Percentiles rank a stretch among this genome's conserved stretches.
phyloP scores from a whole-genome alignment of 2,797 vertebrate species.

The Molossus molossus region DNA sequence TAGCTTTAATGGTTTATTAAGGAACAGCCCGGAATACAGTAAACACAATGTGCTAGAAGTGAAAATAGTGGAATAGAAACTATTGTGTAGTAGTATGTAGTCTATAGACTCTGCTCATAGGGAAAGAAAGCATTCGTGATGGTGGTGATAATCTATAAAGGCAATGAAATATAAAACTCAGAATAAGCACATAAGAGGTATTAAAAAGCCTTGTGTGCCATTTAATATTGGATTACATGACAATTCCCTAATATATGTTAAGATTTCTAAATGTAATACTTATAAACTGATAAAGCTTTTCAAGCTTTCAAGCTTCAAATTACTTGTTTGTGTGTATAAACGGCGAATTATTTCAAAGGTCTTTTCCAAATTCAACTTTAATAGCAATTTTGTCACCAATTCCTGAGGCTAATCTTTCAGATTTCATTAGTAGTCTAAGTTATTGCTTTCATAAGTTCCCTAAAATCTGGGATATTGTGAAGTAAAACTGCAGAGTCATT shows the following conservation, averaged over 20 bases:
- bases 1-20: conserved; percentile 27
- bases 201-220: neutral
- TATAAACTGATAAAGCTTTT: neutral
- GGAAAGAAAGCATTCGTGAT: neutral
- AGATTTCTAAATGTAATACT: conserved; percentile 46
- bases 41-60: conserved; percentile 14
- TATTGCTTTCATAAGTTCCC: conserved; percentile 64
- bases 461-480: conserved; percentile 71
- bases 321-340: neutral
- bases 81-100: neutral
- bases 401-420: conserved; percentile 3
- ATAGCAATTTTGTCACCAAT: conserved; percentile 34
- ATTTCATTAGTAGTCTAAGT: conserved; percentile 64
- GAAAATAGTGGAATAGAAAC: conserved; percentile 60
- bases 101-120: neutral
- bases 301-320: conserved; percentile 38
- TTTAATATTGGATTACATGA: neutral
- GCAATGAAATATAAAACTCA: conserved; percentile 43
- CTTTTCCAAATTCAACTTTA: conserved; percentile 40
- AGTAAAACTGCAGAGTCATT: conserved; percentile 83
- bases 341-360: neutral
- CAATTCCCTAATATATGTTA: conserved; percentile 35
- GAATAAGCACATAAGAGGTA: neutral
- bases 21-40: neutral
- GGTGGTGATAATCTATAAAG: neutral